Evolutionary conservation across 2,113 vertebrate species (phyloP).

Genomic region (Phalacrocorax pelagicus): DNA sequence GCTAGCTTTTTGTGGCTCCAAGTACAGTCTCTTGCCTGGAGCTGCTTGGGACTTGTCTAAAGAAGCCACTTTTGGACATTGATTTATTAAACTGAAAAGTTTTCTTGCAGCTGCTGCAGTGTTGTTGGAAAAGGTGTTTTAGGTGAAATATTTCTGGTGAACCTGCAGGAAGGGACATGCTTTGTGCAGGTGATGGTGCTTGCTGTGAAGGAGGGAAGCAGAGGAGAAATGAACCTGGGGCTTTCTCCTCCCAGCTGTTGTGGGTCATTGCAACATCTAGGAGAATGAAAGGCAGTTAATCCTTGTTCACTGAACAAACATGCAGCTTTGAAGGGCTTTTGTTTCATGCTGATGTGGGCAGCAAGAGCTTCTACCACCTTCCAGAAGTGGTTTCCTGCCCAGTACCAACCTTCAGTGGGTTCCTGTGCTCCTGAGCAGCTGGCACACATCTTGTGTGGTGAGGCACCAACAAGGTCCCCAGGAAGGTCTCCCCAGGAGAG

Average conservation of each 20-base stretch:
- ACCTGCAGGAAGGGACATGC: background rate
- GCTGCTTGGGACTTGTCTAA: background rate
- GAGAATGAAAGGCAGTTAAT: background rate
- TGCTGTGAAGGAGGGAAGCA: background rate
- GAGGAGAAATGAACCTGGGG: background rate
- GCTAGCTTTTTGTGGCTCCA: background rate
- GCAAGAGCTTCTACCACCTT: background rate
- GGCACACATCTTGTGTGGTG: rapidly evolving
- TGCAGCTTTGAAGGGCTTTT: background rate
- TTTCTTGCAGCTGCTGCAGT: background rate
- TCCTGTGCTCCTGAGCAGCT: background rate
- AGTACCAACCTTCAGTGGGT: background rate
- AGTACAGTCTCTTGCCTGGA: background rate
- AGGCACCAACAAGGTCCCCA: background rate
- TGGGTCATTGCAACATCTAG: background rate
- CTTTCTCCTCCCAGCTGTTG: background rate
- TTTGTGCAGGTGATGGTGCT: background rate
- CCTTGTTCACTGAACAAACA: background rate
- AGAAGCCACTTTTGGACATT: background rate
- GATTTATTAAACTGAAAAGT: background rate
- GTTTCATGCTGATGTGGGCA: background rate
- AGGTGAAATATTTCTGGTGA: background rate
- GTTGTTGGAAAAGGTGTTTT: background rate
- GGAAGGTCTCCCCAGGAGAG: background rate
- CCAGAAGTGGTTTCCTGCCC: background rate